Conservation (phyloP, 2,888 invertebrate species). For the Papilio elwesi region DNA sequence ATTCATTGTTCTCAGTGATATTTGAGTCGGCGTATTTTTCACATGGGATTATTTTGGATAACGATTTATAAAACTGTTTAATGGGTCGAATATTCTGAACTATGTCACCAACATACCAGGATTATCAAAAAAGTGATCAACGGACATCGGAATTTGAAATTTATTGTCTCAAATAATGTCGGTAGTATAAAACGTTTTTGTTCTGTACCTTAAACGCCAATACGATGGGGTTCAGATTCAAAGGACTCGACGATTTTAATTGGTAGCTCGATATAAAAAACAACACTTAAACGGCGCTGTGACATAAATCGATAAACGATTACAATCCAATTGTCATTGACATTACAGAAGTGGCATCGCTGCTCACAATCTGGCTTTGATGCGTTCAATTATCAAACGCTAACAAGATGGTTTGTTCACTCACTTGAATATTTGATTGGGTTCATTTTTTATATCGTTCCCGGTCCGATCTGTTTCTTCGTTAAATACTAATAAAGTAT, state of each 20-base stretch:
- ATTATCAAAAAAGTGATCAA: slow-evolving; percentile 27
- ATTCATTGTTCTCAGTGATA: slow-evolving; percentile 19
- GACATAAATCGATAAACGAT: slow-evolving; percentile 42
- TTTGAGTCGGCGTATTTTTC: slow-evolving; percentile 17
- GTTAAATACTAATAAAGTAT: not conserved
- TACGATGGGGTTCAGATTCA: slow-evolving; percentile 23
- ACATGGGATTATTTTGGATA: not conserved
- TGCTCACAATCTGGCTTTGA: slow-evolving; percentile 50
- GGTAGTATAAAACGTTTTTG: not conserved
- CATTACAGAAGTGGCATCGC: slow-evolving; percentile 44
- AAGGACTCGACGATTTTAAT: slow-evolving; percentile 31
- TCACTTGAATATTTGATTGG: slow-evolving; percentile 48
- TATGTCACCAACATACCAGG: slow-evolving; percentile 20
- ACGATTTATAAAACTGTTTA: not conserved
- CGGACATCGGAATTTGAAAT: slow-evolving; percentile 22
- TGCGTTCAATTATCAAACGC: slow-evolving; percentile 58
- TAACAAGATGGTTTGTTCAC: slow-evolving; percentile 58
- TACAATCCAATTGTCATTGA: slow-evolving; percentile 45
- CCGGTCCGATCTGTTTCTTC: slow-evolving; percentile 3
- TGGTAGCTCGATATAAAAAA: slow-evolving; percentile 37
- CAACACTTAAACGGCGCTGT: slow-evolving; percentile 17
- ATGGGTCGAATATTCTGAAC: slow-evolving; percentile 3
- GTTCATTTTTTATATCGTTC: slow-evolving; percentile 33
- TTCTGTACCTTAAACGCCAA: slow-evolving; percentile 5
- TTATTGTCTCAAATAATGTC: slow-evolving; percentile 32